phyloP scores from a whole-genome alignment of 1,140 invertebrate species.

The Lucilia cuprina region DNA sequence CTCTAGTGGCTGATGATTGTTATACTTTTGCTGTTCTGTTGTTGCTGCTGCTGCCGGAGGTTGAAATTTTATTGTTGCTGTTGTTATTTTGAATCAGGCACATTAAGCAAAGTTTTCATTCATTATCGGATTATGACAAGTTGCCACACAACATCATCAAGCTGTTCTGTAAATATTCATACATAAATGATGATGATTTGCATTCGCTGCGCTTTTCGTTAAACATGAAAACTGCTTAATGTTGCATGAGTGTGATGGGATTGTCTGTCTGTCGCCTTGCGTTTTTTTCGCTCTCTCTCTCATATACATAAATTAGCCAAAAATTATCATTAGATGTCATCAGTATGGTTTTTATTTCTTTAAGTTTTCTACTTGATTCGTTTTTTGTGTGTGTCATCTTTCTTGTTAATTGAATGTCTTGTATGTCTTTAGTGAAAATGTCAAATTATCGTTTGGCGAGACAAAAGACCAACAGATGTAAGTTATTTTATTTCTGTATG shows the following conservation, averaged over 20 bases:
- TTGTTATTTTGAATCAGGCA: conserved; percentile 10
- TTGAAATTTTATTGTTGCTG: conserved; percentile 13
- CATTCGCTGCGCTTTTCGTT: neutral
- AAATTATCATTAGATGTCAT: conserved; percentile 33
- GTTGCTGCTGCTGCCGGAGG: no score
- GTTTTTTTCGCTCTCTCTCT: neutral
- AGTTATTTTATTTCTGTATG: neutral
- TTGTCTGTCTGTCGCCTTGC: neutral
- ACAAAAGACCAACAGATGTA: conserved; percentile 34
- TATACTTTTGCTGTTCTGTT: neutral
- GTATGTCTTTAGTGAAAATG: conserved; percentile 33
- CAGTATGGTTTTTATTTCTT: conserved; percentile 17
- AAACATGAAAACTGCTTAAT: neutral
- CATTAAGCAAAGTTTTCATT: conserved; percentile 20
- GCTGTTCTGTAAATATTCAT: neutral
- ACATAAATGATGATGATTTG: neutral
- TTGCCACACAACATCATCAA: conserved; percentile 29
- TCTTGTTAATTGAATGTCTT: conserved; percentile 24
- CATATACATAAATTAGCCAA: conserved; percentile 32
- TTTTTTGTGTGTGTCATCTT: neutral
- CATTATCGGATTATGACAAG: conserved; percentile 30
- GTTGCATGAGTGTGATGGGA: neutral
- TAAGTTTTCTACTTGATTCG: neutral
- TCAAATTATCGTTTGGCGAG: conserved; percentile 25
- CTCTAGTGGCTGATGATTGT: neutral